These are phyloP conservation scores for Teinopalpus imperialis DNA, from an alignment of 2,888 invertebrate species.

Conservation along the genomic window DNA sequence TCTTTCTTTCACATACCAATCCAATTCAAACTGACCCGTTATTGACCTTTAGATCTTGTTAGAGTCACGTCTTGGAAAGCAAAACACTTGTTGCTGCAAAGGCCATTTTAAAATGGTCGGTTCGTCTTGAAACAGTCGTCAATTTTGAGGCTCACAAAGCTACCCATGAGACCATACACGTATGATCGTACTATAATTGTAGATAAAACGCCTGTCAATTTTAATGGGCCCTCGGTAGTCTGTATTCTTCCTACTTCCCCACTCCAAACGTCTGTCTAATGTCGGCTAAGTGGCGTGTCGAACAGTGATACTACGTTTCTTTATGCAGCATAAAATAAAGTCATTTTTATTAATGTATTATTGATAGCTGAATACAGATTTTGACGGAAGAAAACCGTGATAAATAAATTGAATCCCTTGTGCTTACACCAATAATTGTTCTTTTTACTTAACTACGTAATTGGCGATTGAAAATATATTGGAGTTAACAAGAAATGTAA, in stretches of 20 bases:
- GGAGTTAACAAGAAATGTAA: no score
- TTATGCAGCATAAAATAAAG: slow-evolving; percentile 23
- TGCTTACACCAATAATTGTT: no score
- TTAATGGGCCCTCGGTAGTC: slow-evolving; percentile 38
- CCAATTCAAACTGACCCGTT: slow-evolving; percentile 20
- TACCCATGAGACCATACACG: slow-evolving; percentile 26
- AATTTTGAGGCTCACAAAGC: slow-evolving; percentile 33
- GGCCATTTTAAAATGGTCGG: slow-evolving; percentile 33
- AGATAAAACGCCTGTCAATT: slow-evolving; percentile 36
- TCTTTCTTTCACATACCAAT: slow-evolving; percentile 17
- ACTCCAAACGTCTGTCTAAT: slow-evolving; percentile 29
- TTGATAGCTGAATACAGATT: slow-evolving; percentile 19
- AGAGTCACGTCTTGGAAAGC: slow-evolving; percentile 19
- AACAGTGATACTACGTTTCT: slow-evolving; percentile 7
- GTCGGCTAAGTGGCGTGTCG: slow-evolving; percentile 27
- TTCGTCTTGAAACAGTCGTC: slow-evolving; percentile 33
- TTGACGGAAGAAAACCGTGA: not conserved
- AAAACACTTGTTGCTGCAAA: slow-evolving; percentile 4
- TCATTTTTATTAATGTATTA: slow-evolving; percentile 33
- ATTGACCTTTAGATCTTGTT: slow-evolving; percentile 13
- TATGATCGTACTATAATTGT: slow-evolving; percentile 27
- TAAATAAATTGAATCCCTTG: no score
- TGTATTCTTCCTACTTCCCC: slow-evolving; percentile 26
- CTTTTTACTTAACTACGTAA: no score
- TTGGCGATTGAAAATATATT: no score